Base-by-base conservation (phyloP, 2,888 invertebrate species). In the Drosophila kanekoi region DNA sequence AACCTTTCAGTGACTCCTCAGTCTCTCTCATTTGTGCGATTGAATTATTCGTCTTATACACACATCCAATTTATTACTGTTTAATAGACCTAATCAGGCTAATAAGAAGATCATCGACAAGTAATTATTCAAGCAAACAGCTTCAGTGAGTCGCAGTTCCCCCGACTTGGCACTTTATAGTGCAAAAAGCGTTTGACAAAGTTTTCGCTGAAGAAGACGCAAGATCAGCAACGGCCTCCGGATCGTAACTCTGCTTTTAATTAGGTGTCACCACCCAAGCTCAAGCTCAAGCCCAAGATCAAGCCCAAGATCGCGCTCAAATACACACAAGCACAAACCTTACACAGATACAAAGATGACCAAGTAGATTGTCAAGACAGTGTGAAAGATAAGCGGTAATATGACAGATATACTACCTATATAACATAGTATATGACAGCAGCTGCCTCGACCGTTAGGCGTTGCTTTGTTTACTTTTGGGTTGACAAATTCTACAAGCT, bases 351-450 rank as follows among this genome's bases (percentile, higher is more conserved):
- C 20, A 64, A 23, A 64, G 44, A 47, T 53, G 47, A 16, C 62
- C 69, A 68, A 58, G 33, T 45, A 51, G 68, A 60, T 62, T 74
- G 66, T 56, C 73, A 72, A 64, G 57, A 43, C 47, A 48, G 73
- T 89, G 89, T 62, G 71, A 77, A 62, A 81, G 82, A 89, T 87
- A 78, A 87, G 85, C 79, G 81, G 70, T 72, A 72, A 68, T 68
- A 66, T 71, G 77, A 69, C 72, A 71, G 56, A 71, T 57, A 61
- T 66, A 18, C n/a, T 14, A 44, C n/a, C 28, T 28, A 32, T 28
- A 13, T 52, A 23, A 35, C 8, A 8, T 43, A 5, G 23, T 23
- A 51, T 43, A 44, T 20, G 47, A 58, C 51, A 52, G 53, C 49
- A 33, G 32, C 48, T 38, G 28, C 9, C 23, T 4, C n/a, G n/a